These are phyloP conservation scores for Prunella fulvescens DNA, from an alignment of 2,113 vertebrate species.

Conservation along the genomic window DNA sequence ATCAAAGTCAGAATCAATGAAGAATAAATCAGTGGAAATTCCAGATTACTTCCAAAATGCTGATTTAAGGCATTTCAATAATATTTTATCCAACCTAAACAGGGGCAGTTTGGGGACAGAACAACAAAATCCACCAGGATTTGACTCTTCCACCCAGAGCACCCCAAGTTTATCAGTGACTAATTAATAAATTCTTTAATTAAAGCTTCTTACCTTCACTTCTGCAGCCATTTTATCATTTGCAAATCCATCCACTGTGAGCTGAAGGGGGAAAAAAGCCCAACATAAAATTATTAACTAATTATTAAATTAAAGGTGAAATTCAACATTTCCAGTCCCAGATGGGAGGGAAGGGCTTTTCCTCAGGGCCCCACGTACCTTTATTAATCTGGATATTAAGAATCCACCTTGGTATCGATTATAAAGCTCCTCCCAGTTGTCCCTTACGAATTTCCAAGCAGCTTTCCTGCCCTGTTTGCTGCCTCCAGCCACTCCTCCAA, in stretches of 20 bases:
- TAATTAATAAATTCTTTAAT: neutral
- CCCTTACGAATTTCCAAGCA: slow-evolving; percentile 95
- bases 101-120: neutral
- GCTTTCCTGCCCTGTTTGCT: slow-evolving; percentile 94
- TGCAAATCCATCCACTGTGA: slow-evolving; percentile 95
- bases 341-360: neutral
- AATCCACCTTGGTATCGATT: slow-evolving; percentile 99
- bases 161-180: fast-evolving
- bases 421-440: slow-evolving; percentile 98
- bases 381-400: slow-evolving; percentile 96
- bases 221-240: slow-evolving; percentile 96
- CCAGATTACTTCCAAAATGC: neutral
- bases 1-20: neutral
- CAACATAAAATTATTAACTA: neutral
- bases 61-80: neutral
- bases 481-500: slow-evolving; percentile 94
- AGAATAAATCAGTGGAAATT: neutral
- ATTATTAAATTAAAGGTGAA: neutral
- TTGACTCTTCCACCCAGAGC: neutral
- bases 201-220: slow-evolving; percentile 85
- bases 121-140: fast-evolving
- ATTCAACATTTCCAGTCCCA: fast-evolving
- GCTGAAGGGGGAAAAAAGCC: slow-evolving; percentile 60
- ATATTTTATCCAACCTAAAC: neutral
- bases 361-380: slow-evolving; percentile 72